phyloP scores from a whole-genome alignment of 2,888 invertebrate species.

The Papilio gigon region DNA sequence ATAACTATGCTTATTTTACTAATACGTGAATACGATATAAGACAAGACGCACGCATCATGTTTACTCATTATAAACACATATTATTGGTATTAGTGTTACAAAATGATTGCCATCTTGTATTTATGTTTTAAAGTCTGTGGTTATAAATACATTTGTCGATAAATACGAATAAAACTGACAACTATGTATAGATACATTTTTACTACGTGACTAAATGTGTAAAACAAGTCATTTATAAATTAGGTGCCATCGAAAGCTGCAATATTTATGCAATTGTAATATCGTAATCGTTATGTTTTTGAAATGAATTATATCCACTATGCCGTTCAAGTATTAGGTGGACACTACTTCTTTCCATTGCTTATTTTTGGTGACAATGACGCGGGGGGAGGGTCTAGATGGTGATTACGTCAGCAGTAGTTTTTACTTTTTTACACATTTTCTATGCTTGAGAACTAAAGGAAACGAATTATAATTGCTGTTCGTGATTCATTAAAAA shows the following conservation, averaged over 20 bases:
- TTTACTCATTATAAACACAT: slow-evolving; percentile 35
- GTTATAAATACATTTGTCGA: background rate
- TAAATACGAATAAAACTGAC: background rate
- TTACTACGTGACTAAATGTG: too few species aligned
- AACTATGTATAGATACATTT: too few species aligned
- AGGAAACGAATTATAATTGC: too few species aligned
- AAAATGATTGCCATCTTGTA: slow-evolving; percentile 18
- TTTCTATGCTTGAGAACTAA: too few species aligned
- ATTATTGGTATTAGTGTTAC: slow-evolving; percentile 14
- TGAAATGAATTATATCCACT: background rate
- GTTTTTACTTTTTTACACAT: too few species aligned
- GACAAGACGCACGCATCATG: slow-evolving; percentile 34
- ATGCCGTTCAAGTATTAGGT: too few species aligned
- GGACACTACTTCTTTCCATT: too few species aligned
- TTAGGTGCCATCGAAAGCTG: background rate
- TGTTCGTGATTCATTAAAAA: too few species aligned
- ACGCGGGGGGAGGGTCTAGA: too few species aligned
- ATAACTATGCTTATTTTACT: slow-evolving; percentile 37
- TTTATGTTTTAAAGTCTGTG: slow-evolving; percentile 3
- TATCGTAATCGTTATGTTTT: background rate
- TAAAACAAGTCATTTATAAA: background rate
- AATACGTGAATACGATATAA: slow-evolving; percentile 30
- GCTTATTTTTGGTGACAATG: too few species aligned
- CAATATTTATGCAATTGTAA: background rate
- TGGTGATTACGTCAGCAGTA: too few species aligned